Base-by-base conservation (phyloP, 2,113 vertebrate species). In the Cryptomyrus ogoouensis region DNA sequence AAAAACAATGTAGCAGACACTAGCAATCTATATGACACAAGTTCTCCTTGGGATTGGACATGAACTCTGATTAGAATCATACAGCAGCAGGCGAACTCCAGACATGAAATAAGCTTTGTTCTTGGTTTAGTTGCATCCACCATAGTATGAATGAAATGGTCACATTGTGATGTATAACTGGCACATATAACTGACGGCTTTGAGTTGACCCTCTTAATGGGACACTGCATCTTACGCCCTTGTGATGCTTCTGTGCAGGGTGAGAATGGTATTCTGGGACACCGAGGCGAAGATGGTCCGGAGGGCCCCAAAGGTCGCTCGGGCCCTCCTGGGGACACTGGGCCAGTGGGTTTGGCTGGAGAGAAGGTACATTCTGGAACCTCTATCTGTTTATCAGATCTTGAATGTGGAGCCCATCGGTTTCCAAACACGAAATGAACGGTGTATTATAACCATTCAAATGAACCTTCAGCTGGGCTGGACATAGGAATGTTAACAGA, bases 271-370 rank as follows among this genome's bases (percentile, higher is more conserved):
- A 94, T 97, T 12, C 0, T 93, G 0, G 98, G 98, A 15, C 58
- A 95, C 66, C 95, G 98, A 94, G 98, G 98, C 94, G 98, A 99
- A 93, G 98, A 99, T 1, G 98, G 98, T 35, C 98, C 98, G 0
- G 98, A 99, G 93, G 98, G 98, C 44, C 98, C 98, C 2, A 99
- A 99, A 93, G 98, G 98, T 91, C 97, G 97, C 89, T 93, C 97
- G 0, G 98, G 98, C 86, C 98, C 98, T 13, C 91, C 93, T 39
- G 98, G 98, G 90, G 98, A 99, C 53, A 3, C 94, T 10, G 98
- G 99, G 47, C 95, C 97, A 35, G 52, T 96, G 35, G 99, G 99
- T 90, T 94, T 92, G 74, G 97, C 97, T 90, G 99, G 99, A 90
- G 99, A 99, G 91, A 99, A 99, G 98, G 99, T 98, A 90, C 88